Base-by-base conservation (phyloP, 2,797 vertebrate species). In the Hydrocynus forskahlii region DNA sequence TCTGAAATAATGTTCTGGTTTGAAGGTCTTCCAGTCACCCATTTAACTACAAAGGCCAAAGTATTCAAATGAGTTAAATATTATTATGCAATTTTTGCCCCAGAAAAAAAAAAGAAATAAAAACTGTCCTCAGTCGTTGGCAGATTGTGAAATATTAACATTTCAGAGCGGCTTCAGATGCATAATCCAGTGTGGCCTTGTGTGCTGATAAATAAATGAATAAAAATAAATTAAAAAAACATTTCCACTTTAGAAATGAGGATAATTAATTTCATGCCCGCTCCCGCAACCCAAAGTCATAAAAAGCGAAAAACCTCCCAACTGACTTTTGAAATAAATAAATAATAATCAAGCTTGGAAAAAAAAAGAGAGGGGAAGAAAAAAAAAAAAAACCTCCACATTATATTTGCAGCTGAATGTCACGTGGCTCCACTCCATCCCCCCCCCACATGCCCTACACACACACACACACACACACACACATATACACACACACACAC, bases 361-460 rank as follows among this genome's bases (percentile, higher is more conserved):
- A 81, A 29, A 63, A 54, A 75, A 83, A 87, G 7, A 4, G 0
- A 16, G 29, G 29, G 29, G 29, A 3, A 62, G 13, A 5, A n/a
- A 7, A 16, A 19, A 4, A 81, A 86, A 84, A 89, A 91, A 88
- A 88, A 86, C 77, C 85, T 77, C 67, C 86, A 92, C 92, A 95
- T 96, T 94, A 94, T 89, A 90, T 91, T 89, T 93, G 91, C 93
- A 92, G 92, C 91, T 92, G 90, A 89, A 86, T 87, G 87, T 94
- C 94, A 94, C 89, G 88, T 94, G 92, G 88, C 88, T 81, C 48
- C 62, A 83, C 84, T 16, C 88, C 90, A 91, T 89, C n/a, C n/a
- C n/a, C 90, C 87, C 91, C 90, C 88, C 84, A 17, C 69, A 45
- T 64, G 59, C 38, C 80, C 79, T 57, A 52, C 48, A 50, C 64